Evolutionary conservation across 2,888 invertebrate species (phyloP), one percentile per base, ranked within the genome.

Genomic region (Brachypterus glaber): DNA sequence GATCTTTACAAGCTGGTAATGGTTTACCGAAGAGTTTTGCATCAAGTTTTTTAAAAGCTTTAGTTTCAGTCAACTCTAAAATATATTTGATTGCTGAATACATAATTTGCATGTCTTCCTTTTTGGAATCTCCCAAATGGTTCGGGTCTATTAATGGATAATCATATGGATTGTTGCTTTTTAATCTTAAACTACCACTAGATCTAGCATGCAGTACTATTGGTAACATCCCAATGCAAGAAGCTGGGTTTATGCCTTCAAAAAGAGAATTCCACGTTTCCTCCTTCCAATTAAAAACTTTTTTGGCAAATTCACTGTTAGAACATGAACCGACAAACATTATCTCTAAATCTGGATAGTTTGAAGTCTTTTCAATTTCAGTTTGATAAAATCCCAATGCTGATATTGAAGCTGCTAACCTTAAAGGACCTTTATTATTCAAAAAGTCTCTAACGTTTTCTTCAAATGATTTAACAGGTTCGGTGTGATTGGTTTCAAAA

Each of bases 101-200:
- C 12, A 76, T 55, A 1, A 62, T 66, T 2, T 67, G 63, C 1
- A 73, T 70, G 55, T 68, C 74, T 36, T 9, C 24, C n/a, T 40
- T 36, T 32, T 35, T 17, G 7, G 18, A 14, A 11, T 27, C 27
- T 9, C 11, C 5, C 14, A 40, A 31, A 13, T 26, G 25, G 12
- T 16, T 13, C 9, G 32, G 11, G 14, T 40, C 21, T 8, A 40
- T 36, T 13, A 40, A 27, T 5, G 62, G 31, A 32, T 47, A 52
- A 3, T 49, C 49, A 30, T 44, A 52, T 5, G 50, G 52, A 33
- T 33, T 37, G 21, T 36, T 46, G 27, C 37, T 47, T 34, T 46
- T 48, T 5, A 46, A 45, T 40, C 37, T 75, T 72, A 59, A 79
- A 79, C 43, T 75, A 72, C 79, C 82, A 77, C 52, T 78, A 0